Conservation (phyloP, 2,113 vertebrate genomes). For the Chloebia gouldiae region DNA sequence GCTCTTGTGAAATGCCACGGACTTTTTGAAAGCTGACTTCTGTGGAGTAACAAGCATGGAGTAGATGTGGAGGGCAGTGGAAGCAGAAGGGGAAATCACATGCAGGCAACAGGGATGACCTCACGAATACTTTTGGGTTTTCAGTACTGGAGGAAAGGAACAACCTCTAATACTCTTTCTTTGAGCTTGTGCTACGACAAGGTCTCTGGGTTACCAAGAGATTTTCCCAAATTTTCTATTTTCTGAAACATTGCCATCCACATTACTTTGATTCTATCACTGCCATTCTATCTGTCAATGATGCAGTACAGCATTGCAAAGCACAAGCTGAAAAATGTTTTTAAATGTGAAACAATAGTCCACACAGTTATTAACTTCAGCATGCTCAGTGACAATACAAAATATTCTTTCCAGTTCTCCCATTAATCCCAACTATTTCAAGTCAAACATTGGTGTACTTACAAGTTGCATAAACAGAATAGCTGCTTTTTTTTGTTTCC, state of each 20-base stretch:
- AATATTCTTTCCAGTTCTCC: background rate
- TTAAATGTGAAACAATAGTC: background rate
- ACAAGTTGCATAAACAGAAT: background rate
- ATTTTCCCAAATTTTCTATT: background rate
- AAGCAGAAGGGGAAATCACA: background rate
- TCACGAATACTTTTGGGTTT: background rate
- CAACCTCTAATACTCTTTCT: background rate
- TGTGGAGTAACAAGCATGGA: too few relatives aligned
- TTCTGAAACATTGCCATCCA: background rate
- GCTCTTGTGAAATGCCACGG: fast-evolving
- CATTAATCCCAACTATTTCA: background rate
- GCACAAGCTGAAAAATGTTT: background rate
- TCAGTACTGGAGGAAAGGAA: background rate
- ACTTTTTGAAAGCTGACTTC: background rate
- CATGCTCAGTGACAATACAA: background rate
- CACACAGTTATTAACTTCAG: background rate
- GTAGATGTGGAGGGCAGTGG: fast-evolving
- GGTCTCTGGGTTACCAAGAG: background rate
- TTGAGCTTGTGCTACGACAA: background rate
- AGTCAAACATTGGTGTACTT: background rate
- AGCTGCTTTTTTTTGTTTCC: background rate
- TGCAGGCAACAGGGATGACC: background rate
- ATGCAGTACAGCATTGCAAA: background rate
- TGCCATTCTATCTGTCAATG: background rate
- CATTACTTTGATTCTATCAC: background rate